phyloP scores from a whole-genome alignment of 2,797 vertebrate species.

The Atherinosoma microstoma region DNA sequence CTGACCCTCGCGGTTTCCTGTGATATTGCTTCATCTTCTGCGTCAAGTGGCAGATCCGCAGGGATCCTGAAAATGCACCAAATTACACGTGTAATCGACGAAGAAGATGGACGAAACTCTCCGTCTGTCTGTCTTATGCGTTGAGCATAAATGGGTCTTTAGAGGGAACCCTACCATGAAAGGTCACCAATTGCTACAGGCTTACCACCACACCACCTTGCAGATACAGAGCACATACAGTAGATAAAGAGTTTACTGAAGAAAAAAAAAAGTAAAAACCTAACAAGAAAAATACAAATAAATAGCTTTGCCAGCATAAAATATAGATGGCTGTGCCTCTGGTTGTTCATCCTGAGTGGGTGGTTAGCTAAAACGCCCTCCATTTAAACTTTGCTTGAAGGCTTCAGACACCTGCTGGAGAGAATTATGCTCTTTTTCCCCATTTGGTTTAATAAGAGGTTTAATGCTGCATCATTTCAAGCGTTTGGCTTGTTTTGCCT shows the following conservation, averaged over 20 bases:
- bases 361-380: not conserved
- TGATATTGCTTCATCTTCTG: no score
- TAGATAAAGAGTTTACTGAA: not conserved
- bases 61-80: no score
- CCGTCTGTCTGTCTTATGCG: no score
- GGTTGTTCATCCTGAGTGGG: conserved; percentile 6
- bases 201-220: no score
- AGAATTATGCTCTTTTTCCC: conserved; percentile 22
- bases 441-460: conserved; percentile 48
- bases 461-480: conserved; percentile 39
- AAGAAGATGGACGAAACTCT: no score
- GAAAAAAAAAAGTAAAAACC: conserved; percentile 2
- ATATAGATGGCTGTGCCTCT: conserved; percentile 4
- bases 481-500: conserved; percentile 44
- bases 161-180: no score
- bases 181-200: no score
- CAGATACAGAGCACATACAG: not conserved
- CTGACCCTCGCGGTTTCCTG: no score
- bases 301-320: conserved; percentile 5
- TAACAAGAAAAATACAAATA: not conserved
- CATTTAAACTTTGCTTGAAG: not conserved
- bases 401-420: not conserved
- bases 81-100: no score
- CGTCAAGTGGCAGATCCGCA: no score
- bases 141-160: no score